Conservation (phyloP, 2,888 invertebrate species). For the Catonia carolina region DNA sequence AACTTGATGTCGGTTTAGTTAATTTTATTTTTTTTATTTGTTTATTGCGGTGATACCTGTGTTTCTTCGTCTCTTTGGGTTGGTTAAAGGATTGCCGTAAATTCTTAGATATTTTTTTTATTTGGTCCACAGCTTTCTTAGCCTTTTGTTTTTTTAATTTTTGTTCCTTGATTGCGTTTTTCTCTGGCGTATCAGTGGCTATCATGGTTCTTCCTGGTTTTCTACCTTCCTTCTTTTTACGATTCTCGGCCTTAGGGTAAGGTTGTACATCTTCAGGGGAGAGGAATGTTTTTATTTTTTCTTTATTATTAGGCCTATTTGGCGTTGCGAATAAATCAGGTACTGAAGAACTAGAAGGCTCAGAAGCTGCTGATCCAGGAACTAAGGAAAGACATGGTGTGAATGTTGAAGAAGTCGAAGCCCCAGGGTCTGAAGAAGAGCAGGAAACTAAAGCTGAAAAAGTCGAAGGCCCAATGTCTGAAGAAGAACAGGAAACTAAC, state of each 20-base stretch:
- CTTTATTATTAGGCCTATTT: neutral
- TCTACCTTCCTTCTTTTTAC: slow-evolving; percentile 4
- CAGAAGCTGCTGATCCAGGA: neutral
- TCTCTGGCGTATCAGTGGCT: slow-evolving; percentile 1
- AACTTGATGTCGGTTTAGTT: neutral
- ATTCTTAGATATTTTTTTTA: neutral
- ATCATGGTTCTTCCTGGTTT: neutral
- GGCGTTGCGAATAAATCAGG: neutral
- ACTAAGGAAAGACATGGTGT: neutral
- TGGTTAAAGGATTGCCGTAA: neutral
- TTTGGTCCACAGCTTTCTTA: neutral
- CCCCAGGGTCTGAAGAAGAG: neutral
- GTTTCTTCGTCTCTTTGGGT: neutral
- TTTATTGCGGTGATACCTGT: neutral
- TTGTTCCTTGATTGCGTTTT: neutral
- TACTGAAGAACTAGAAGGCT: slow-evolving; percentile 4
- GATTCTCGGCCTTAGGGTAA: neutral
- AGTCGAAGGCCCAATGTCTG: neutral
- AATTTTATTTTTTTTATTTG: neutral
- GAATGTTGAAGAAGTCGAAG: neutral
- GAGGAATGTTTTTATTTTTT: neutral
- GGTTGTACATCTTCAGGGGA: slow-evolving; percentile 3
- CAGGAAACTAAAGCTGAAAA: too few relatives aligned
- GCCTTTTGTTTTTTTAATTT: neutral
- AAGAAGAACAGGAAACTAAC: neutral